Conservation (phyloP, 2,797 vertebrate genomes). For the Sebastiscus albofasciatus region DNA sequence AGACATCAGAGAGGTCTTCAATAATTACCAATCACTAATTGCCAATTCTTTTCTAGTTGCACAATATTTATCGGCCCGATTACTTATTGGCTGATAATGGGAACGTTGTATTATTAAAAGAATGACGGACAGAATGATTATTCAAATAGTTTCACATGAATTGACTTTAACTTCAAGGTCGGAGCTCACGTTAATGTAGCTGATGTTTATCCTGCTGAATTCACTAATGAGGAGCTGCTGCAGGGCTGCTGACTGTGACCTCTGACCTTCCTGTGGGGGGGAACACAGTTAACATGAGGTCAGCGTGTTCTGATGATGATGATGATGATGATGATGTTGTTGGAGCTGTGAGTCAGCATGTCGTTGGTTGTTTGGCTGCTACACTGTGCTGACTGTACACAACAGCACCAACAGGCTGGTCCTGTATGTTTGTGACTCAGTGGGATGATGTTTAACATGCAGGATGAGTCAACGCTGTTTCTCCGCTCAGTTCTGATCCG, state of each 20-base stretch:
- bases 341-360: background rate
- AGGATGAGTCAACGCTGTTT: background rate
- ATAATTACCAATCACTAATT: no score
- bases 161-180: background rate
- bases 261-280: slow-evolving; percentile 1
- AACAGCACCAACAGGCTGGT: background rate
- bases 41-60: no score
- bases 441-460: background rate
- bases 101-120: no score
- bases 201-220: background rate
- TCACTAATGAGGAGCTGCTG: background rate
- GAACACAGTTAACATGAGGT: background rate
- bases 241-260: background rate
- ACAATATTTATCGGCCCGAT: no score
- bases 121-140: no score
- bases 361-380: background rate
- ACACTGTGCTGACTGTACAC: background rate
- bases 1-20: background rate
- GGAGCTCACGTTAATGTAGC: background rate
- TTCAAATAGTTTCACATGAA: no score
- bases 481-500: background rate
- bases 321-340: background rate
- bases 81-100: no score
- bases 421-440: background rate
- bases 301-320: background rate